Conservation (phyloP, 2,797 vertebrate species). For the Carduelis carduelis region DNA sequence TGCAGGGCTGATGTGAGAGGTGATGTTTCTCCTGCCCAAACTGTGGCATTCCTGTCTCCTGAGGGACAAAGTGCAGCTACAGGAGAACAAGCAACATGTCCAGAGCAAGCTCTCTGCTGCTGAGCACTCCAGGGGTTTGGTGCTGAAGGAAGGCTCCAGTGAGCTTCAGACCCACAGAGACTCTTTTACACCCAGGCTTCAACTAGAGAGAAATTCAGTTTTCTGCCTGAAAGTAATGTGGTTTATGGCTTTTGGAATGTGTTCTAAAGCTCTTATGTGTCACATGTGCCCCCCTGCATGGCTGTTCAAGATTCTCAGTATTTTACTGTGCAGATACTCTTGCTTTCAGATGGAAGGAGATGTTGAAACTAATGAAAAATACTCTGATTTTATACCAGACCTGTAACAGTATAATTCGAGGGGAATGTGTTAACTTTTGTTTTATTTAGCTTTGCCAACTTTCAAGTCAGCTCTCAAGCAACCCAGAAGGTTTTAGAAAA, state of each 20-base stretch:
- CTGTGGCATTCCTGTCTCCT: background rate
- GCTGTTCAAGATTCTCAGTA: background rate
- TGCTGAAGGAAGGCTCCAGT: background rate
- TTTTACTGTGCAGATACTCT: background rate
- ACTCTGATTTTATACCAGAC: constrained; percentile 22
- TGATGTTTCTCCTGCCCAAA: background rate
- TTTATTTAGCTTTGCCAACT: constrained; percentile 74
- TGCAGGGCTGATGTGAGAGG: background rate
- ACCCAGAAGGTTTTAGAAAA: constrained; percentile 74
- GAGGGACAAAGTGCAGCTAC: background rate
- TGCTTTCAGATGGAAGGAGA: background rate
- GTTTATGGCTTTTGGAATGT: background rate
- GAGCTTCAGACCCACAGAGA: background rate
- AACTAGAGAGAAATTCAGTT: background rate
- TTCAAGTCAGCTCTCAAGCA: constrained; percentile 67
- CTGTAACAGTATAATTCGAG: constrained; percentile 57
- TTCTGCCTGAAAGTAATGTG: background rate
- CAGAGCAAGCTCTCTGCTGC: background rate
- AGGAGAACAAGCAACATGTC: background rate
- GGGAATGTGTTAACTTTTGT: constrained; percentile 70
- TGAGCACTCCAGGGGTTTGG: background rate
- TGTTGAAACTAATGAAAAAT: background rate
- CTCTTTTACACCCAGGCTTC: background rate
- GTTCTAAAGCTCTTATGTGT: background rate
- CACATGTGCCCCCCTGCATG: background rate